Conservation (phyloP, 2,797 vertebrate species). For the Pangasius sanitwongsei region DNA sequence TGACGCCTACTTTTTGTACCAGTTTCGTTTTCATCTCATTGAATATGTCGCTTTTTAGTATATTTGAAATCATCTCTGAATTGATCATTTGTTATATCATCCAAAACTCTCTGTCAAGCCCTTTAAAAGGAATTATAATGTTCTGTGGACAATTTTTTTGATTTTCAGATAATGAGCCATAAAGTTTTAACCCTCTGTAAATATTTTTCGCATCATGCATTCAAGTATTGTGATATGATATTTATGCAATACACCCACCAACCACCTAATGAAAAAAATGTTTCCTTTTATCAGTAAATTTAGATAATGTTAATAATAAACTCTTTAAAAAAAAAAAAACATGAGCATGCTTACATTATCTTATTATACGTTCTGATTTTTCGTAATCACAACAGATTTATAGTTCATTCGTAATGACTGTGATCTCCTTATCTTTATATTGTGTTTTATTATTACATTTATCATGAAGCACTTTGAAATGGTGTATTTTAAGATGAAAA, state of each 20-base stretch:
- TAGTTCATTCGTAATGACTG: not conserved
- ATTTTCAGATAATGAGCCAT: not conserved
- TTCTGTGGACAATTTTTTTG: not conserved
- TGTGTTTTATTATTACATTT: too few species aligned
- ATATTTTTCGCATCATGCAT: not conserved
- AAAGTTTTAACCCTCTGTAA: too few species aligned
- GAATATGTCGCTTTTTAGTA: not conserved
- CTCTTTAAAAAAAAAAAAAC: not conserved
- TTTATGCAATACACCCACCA: not conserved
- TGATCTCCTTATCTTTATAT: not conserved
- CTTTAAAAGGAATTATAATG: not conserved
- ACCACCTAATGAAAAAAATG: not conserved
- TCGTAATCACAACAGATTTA: not conserved
- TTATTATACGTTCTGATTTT: not conserved
- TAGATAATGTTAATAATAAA: not conserved
- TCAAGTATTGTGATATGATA: not conserved
- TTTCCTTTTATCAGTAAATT: not conserved
- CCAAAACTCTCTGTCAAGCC: not conserved
- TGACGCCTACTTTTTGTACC: not conserved
- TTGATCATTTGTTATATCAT: not conserved
- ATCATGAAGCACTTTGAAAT: not conserved
- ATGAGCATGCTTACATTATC: not conserved
- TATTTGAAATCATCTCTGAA: not conserved
- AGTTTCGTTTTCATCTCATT: not conserved
- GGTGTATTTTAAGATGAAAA: not conserved